Conservation (phyloP, 2,797 vertebrate species). For the Podarcis lilfordi region DNA sequence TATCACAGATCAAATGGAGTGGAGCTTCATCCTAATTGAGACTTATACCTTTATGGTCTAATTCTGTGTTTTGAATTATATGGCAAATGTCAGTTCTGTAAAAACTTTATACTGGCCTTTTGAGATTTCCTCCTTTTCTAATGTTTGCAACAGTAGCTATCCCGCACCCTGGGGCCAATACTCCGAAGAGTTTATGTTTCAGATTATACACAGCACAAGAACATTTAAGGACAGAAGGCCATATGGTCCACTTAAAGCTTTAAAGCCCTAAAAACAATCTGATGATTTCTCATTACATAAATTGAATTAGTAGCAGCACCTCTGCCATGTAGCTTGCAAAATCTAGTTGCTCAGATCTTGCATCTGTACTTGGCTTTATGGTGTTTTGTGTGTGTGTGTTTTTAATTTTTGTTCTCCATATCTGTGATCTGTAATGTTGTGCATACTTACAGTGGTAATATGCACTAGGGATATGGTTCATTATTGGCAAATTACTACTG, state of each 20-base stretch:
- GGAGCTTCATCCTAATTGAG: too few relatives aligned
- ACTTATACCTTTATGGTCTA: too few relatives aligned
- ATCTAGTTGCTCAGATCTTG: not conserved
- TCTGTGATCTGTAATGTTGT: not conserved
- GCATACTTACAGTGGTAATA: not conserved
- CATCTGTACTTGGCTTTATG: not conserved
- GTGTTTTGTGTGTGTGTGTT: not conserved
- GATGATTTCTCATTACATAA: not conserved
- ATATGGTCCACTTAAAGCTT: constrained; percentile 17
- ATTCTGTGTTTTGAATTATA: too few relatives aligned
- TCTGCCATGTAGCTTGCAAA: constrained; percentile 24
- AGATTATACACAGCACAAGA: constrained; percentile 8
- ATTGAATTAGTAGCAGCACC: constrained; percentile 13
- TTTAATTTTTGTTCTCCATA: not conserved
- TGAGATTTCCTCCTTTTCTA: not conserved
- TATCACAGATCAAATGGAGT: not conserved
- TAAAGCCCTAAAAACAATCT: constrained; percentile 42
- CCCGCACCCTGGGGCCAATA: not conserved
- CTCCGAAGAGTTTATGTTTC: not conserved
- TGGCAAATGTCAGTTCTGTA: too few relatives aligned
- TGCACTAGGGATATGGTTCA: not conserved
- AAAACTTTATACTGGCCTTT: not conserved
- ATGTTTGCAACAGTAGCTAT: not conserved
- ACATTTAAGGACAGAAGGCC: constrained; percentile 21
- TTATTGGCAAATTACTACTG: constrained; percentile 24